A percentile compares a stretch with the other conserved stretches of the same genome.
These are phyloP conservation scores for Chymomyza fuscimana DNA, from an alignment of 2,888 invertebrate genomes.

Conservation along the genomic window DNA sequence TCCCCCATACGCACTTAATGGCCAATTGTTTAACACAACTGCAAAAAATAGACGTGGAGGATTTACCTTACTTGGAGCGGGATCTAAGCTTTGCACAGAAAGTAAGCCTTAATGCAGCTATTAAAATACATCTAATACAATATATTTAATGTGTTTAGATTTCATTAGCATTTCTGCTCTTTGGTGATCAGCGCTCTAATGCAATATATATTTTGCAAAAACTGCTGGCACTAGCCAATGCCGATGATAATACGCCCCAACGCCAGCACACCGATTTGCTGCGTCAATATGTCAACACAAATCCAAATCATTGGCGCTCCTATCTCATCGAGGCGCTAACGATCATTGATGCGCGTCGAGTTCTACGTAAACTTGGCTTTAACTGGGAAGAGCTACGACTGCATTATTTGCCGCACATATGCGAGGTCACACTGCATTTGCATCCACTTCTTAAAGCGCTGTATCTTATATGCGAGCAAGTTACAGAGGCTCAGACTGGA, in stretches of 20 bases:
- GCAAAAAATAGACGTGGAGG: slow-evolving; percentile 60
- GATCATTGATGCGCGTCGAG: slow-evolving; percentile 78
- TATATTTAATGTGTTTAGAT: slow-evolving; percentile 52
- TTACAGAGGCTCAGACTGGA: slow-evolving; percentile 71
- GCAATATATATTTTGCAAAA: slow-evolving; percentile 72
- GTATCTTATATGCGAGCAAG: slow-evolving; percentile 80
- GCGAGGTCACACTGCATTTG: slow-evolving; percentile 76
- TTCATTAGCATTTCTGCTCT: slow-evolving; percentile 74
- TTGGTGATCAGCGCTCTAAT: slow-evolving; percentile 64
- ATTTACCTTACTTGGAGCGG: slow-evolving; percentile 78
- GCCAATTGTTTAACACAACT: slow-evolving; percentile 24
- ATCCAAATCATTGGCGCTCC: slow-evolving; percentile 78
- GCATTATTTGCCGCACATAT: slow-evolving; percentile 77
- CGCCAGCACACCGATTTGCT: slow-evolving; percentile 53
- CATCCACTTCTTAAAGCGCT: slow-evolving; percentile 80
- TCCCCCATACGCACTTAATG: neutral
- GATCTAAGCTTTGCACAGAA: slow-evolving; percentile 80
- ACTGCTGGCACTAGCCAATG: slow-evolving; percentile 55
- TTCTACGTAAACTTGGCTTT: slow-evolving; percentile 79
- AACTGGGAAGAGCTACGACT: slow-evolving; percentile 61
- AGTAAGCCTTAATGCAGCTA: slow-evolving; percentile 52
- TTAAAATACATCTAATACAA: neutral
- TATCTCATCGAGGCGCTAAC: slow-evolving; percentile 81
- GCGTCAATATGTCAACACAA: slow-evolving; percentile 65
- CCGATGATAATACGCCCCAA: slow-evolving; percentile 19